Evolutionary conservation across 1,140 invertebrate genomes (phyloP).

Genomic region (Macrocentrus cingulum): DNA sequence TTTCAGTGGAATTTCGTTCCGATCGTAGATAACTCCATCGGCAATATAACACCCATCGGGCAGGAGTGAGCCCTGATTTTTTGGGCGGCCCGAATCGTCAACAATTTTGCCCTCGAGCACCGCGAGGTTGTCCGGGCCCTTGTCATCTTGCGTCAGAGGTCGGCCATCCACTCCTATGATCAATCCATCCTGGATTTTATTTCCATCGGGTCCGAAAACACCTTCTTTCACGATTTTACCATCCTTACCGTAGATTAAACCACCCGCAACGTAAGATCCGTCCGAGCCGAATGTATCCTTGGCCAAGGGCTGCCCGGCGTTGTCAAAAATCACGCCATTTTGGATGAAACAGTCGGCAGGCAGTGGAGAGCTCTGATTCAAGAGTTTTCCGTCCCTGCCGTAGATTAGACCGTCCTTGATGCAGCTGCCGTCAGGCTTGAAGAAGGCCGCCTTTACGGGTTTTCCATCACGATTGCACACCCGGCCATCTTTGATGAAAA

Average conservation of each 20-base stretch:
- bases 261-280: constrained; percentile 49
- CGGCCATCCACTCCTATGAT: constrained; percentile 49
- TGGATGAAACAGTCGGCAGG: constrained; percentile 47
- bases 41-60: constrained; percentile 53
- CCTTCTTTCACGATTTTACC: constrained; percentile 46
- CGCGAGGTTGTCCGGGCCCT: constrained; percentile 46
- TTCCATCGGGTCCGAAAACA: constrained; percentile 50
- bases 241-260: constrained; percentile 45
- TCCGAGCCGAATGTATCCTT: constrained; percentile 51
- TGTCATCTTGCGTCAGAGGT: constrained; percentile 48
- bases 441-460: constrained; percentile 47
- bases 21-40: constrained; percentile 48
- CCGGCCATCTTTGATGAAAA: constrained; percentile 49
- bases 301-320: constrained; percentile 41
- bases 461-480: constrained; percentile 49
- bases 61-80: constrained; percentile 46
- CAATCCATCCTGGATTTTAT: constrained; percentile 49
- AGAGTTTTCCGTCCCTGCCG: constrained; percentile 45
- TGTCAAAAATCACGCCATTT: constrained; percentile 50
- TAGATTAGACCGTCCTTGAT: constrained; percentile 51
- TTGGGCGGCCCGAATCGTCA: constrained; percentile 42
- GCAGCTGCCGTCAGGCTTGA: constrained; percentile 51
- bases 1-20: constrained; percentile 42
- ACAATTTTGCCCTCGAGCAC: constrained; percentile 51
- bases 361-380: constrained; percentile 44